phyloP scores from a whole-genome alignment of 2,888 invertebrate genomes.

The Orchesellides sinensis region DNA sequence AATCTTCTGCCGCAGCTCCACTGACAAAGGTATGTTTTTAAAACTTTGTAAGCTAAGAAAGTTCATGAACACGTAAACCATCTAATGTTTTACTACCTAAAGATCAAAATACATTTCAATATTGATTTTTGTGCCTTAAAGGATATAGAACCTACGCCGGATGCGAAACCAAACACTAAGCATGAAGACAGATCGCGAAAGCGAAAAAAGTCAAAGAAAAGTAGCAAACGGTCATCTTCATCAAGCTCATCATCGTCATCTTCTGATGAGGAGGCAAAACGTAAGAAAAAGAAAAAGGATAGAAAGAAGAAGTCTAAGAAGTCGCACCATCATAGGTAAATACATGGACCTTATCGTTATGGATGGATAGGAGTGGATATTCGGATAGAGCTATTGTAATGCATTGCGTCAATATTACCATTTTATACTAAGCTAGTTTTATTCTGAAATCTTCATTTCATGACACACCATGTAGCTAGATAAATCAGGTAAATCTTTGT shows the following conservation, averaged over 20 bases:
- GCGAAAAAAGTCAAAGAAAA: conserved; percentile 70
- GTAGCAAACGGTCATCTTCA: conserved; percentile 65
- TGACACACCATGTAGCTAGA: conserved; percentile 55
- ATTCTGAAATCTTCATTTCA: conserved; percentile 45
- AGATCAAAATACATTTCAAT: not conserved
- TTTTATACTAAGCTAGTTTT: conserved; percentile 56
- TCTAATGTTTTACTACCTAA: not conserved
- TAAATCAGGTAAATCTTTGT: conserved; percentile 53
- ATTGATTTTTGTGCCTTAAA: not conserved
- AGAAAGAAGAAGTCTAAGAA: conserved; percentile 73
- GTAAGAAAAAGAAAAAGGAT: conserved; percentile 71
- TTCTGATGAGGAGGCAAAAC: conserved; percentile 70
- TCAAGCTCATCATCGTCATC: conserved; percentile 70
- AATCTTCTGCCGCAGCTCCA: conserved; percentile 23
- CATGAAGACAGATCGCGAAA: conserved; percentile 65
- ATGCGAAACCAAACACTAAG: conserved; percentile 38
- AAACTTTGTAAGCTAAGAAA: not conserved
- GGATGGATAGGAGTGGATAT: conserved; percentile 54
- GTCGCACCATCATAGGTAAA: conserved; percentile 73
- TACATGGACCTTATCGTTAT: conserved; percentile 31
- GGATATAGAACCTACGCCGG: conserved; percentile 43
- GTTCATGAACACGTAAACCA: not conserved
- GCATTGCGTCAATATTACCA: conserved; percentile 32
- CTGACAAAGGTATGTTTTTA: conserved; percentile 25
- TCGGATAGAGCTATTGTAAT: too few relatives aligned